Percentiles rank a stretch among this genome's conserved stretches.
These are phyloP conservation scores for Cantharis flavilabris DNA, from an alignment of 2,888 invertebrate genomes.

Conservation along the genomic window DNA sequence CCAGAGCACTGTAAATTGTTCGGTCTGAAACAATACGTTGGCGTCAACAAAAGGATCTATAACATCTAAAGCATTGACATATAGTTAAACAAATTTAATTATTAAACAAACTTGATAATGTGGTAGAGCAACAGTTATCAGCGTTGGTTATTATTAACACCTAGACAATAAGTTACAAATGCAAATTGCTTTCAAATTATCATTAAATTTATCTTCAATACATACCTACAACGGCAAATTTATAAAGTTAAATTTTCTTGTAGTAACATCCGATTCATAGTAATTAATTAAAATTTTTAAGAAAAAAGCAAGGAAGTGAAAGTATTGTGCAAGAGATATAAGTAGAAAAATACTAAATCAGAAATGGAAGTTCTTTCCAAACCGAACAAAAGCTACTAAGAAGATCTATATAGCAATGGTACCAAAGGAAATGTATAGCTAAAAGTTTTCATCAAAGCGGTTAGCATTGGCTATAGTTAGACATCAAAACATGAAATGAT, in stretches of 20 bases:
- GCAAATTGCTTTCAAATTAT: background rate
- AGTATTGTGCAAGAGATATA: background rate
- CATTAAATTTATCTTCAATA: background rate
- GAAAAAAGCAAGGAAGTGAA: too few species aligned
- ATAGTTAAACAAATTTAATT: constrained; percentile 7
- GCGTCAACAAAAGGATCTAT: background rate
- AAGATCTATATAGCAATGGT: background rate
- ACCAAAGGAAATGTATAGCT: background rate
- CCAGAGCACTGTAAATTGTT: constrained; percentile 66
- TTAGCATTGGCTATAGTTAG: background rate
- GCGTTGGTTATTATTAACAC: background rate
- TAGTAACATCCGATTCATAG: background rate
- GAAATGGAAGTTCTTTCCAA: background rate
- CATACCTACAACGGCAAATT: background rate
- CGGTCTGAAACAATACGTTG: constrained; percentile 60
- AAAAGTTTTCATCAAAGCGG: background rate
- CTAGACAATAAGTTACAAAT: background rate
- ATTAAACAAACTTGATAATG: constrained; percentile 6
- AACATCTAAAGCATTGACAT: constrained; percentile 4
- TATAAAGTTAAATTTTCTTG: background rate
- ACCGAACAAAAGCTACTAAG: background rate
- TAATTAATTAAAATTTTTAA: background rate
- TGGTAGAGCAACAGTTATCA: background rate
- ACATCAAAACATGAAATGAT: background rate
- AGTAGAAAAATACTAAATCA: background rate